These are phyloP conservation scores for Polydrusus cervinus DNA, from an alignment of 2,888 invertebrate genomes.

Conservation along the genomic window DNA sequence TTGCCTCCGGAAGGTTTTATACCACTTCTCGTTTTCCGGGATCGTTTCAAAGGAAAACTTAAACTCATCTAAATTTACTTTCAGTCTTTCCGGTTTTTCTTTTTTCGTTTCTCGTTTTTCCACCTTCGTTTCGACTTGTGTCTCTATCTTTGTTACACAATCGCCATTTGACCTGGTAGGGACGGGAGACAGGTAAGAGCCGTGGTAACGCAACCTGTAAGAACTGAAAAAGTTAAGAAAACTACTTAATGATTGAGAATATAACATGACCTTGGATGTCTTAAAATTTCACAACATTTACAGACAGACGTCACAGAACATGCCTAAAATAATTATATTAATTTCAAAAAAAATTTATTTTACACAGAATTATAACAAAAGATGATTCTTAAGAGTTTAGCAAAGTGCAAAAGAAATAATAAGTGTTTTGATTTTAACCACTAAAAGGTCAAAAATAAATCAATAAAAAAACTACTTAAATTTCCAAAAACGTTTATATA, in stretches of 20 bases:
- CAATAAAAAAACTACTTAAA: too few relatives aligned
- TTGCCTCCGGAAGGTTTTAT: slow-evolving; percentile 83
- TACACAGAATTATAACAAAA: too few relatives aligned
- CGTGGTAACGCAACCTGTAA: slow-evolving; percentile 69
- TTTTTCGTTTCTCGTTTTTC: slow-evolving; percentile 53
- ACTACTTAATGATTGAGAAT: slow-evolving; percentile 24
- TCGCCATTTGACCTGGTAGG: slow-evolving; percentile 65
- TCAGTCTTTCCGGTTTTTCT: slow-evolving; percentile 55
- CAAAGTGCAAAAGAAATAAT: too few relatives aligned
- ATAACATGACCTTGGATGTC: slow-evolving; percentile 35
- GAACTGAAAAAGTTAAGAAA: slow-evolving; percentile 58
- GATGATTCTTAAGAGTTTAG: too few relatives aligned
- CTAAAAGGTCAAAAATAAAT: too few relatives aligned
- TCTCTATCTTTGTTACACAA: slow-evolving; percentile 54
- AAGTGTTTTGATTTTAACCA: too few relatives aligned
- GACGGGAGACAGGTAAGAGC: slow-evolving; percentile 66
- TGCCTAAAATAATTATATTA: neutral
- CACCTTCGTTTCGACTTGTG: slow-evolving; percentile 21
- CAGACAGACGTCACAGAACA: neutral
- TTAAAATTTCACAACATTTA: slow-evolving; percentile 11
- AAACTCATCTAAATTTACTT: slow-evolving; percentile 75
- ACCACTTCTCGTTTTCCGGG: slow-evolving; percentile 86
- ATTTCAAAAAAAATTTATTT: too few relatives aligned
- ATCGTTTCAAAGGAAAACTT: slow-evolving; percentile 85
- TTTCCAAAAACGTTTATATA: too few relatives aligned